A percentile compares a stretch with the other conserved stretches of the same genome.
Conservation (phyloP, 2,797 vertebrate species). For the Meda fulgida region DNA sequence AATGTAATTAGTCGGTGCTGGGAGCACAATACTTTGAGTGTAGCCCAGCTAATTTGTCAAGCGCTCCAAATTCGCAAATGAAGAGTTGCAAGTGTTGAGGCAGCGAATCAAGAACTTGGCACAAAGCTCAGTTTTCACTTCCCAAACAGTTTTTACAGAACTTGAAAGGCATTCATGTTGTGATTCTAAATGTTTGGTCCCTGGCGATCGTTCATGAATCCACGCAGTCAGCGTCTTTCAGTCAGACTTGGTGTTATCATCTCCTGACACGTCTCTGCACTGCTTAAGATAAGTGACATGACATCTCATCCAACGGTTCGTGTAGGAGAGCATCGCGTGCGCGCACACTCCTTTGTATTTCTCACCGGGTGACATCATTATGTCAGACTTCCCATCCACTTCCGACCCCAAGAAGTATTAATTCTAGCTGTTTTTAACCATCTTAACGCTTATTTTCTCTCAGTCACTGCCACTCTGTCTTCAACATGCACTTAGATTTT, state of each 20-base stretch:
- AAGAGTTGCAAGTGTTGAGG: conserved; percentile 37
- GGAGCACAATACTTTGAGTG: neutral
- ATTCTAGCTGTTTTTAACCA: conserved; percentile 42
- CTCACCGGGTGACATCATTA: conserved; percentile 73
- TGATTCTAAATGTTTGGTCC: conserved; percentile 69
- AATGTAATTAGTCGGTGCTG: conserved; percentile 35
- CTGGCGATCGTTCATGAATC: conserved; percentile 73
- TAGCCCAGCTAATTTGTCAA: conserved; percentile 27
- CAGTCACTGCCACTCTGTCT: conserved; percentile 14
- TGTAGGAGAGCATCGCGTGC: conserved; percentile 64
- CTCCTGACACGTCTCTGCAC: conserved; percentile 67
- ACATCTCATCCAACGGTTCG: conserved; percentile 73
- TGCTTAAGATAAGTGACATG: conserved; percentile 80
- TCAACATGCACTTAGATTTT: conserved; percentile 5
- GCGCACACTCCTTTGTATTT: conserved; percentile 54
- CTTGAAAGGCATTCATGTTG: conserved; percentile 62
- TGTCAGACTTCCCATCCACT: conserved; percentile 51
- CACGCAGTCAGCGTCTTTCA: conserved; percentile 74
- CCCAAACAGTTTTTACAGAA: neutral
- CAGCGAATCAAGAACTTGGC: conserved; percentile 49
- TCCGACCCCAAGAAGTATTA: conserved; percentile 59
- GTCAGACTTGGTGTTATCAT: conserved; percentile 70
- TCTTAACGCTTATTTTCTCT: conserved; percentile 20
- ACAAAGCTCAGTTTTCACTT: neutral
- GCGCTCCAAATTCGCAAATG: conserved; percentile 31